A percentile compares a stretch with the other conserved stretches of the same genome.
Conservation (phyloP, 2,888 invertebrate species). For the Tipula unca region DNA sequence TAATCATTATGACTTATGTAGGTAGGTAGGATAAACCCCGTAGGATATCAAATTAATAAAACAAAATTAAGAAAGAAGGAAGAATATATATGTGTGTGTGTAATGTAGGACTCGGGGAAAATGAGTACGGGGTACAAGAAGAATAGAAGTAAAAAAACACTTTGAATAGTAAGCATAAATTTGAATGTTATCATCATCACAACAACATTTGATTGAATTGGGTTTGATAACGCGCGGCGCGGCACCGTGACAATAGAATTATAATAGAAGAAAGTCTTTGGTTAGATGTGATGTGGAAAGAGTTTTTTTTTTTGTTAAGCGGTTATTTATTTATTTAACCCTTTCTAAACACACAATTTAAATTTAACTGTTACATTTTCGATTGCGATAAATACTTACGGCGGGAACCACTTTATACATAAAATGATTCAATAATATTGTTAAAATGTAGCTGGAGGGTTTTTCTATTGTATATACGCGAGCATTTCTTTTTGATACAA, state of each 20-base stretch:
- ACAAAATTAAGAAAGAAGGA: background rate
- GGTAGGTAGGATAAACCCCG: background rate
- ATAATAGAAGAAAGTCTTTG: background rate
- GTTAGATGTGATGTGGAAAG: background rate
- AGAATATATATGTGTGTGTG: too few species aligned
- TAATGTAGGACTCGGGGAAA: background rate
- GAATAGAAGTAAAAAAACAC: background rate
- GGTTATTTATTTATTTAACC: background rate
- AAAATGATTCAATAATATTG: background rate
- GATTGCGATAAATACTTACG: background rate
- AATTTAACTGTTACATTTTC: background rate
- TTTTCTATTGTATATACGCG: background rate
- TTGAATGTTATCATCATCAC: slow-evolving; percentile 8
- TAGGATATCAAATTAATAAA: background rate
- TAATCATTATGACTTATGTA: background rate
- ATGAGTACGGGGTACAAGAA: background rate
- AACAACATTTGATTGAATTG: background rate
- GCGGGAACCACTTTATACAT: background rate
- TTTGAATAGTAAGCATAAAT: background rate
- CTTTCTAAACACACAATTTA: background rate
- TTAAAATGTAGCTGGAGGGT: background rate
- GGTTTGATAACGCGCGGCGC: background rate
- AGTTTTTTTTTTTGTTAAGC: slow-evolving; percentile 2
- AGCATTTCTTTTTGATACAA: background rate
- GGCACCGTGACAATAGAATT: background rate